A percentile compares a stretch with the other conserved stretches of the same genome.
phyloP scores from a whole-genome alignment of 2,797 vertebrate genomes.

The Sebastes aleutianus region DNA sequence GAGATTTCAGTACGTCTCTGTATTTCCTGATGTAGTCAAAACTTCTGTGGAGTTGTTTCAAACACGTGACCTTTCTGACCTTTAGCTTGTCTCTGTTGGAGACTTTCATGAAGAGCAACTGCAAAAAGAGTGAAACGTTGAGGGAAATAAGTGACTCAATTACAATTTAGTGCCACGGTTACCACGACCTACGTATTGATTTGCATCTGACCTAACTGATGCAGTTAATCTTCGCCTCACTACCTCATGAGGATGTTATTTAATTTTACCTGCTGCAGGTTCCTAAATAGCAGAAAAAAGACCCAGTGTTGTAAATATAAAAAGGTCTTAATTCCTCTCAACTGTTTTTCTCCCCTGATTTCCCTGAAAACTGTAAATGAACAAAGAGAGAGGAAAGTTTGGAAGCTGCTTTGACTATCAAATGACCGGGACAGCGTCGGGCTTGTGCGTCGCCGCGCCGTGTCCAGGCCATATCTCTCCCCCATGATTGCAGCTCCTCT shows the following conservation, averaged over 20 bases:
- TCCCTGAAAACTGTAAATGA: constrained; percentile 83
- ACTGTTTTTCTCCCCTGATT: constrained; percentile 73
- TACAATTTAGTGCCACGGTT: neutral
- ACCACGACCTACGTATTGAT: neutral
- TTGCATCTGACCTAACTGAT: constrained; percentile 56
- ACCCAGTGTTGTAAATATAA: constrained; percentile 8
- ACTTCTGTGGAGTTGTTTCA: neutral
- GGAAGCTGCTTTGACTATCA: constrained; percentile 81
- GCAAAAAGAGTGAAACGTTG: neutral
- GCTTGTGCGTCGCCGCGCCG: constrained; percentile 51
- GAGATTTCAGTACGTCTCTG: neutral
- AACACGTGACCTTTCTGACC: neutral
- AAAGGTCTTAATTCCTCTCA: constrained; percentile 27
- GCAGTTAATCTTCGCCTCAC: neutral
- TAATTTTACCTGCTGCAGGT: neutral
- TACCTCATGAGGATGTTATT: neutral
- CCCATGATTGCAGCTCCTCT: constrained; percentile 71
- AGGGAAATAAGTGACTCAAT: neutral
- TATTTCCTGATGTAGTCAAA: neutral
- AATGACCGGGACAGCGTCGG: constrained; percentile 74
- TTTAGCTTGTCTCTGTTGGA: neutral
- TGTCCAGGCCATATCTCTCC: constrained; percentile 70
- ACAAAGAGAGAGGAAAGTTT: constrained; percentile 76
- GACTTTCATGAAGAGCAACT: neutral
- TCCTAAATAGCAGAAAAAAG: constrained; percentile 2